phyloP scores from a whole-genome alignment of 2,888 invertebrate species.

The Sicus ferrugineus region DNA sequence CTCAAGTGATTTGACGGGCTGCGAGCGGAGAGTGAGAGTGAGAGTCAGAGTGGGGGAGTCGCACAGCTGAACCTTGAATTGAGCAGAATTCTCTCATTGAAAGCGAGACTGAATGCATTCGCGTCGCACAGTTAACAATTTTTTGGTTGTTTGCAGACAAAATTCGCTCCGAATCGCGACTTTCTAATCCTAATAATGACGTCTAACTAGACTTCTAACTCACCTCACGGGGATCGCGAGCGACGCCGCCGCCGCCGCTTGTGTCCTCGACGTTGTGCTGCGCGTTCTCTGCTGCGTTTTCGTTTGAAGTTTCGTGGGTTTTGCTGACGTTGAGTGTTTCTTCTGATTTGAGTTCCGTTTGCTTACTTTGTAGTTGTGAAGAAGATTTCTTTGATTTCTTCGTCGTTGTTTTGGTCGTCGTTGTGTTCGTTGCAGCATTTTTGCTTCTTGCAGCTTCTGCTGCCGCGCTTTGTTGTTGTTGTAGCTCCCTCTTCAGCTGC shows the following conservation, averaged over 20 bases:
- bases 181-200: too few species aligned
- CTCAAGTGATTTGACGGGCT: too few species aligned
- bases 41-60: too few species aligned
- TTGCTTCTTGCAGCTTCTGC: constrained; percentile 48
- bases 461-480: constrained; percentile 55
- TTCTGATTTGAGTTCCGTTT: constrained; percentile 17
- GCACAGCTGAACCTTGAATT: too few species aligned
- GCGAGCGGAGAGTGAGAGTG: too few species aligned
- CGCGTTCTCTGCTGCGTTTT: constrained; percentile 44
- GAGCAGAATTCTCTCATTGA: too few species aligned
- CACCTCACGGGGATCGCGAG: constrained; percentile 63
- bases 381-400: constrained; percentile 38
- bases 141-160: too few species aligned
- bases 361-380: constrained; percentile 38
- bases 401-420: constrained; percentile 53
- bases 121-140: too few species aligned
- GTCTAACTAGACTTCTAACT: constrained; percentile 48
- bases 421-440: constrained; percentile 56
- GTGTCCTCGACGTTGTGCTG: constrained; percentile 36
- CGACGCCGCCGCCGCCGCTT: constrained; percentile 34
- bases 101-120: too few species aligned
- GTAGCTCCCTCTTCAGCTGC: constrained; percentile 65
- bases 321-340: constrained; percentile 31
- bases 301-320: constrained; percentile 41
- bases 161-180: too few species aligned